phyloP scores from a whole-genome alignment of 2,888 invertebrate genomes.

The Netelia fuscicornis region DNA sequence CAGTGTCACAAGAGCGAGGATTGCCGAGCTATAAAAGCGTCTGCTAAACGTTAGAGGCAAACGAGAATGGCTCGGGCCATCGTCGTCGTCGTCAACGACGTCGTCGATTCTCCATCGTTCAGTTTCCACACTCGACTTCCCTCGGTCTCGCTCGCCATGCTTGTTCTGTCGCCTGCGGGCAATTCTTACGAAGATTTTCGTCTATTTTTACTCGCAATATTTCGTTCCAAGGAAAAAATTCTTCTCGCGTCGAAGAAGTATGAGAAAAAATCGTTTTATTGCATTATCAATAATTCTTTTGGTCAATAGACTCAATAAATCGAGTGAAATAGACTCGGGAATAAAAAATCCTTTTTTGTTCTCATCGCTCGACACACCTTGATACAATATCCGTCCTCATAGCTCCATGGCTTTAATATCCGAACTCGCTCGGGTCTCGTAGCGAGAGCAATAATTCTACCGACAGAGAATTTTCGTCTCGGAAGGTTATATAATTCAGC shows the following conservation, averaged over 20 bases:
- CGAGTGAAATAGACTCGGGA: no score
- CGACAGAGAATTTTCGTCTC: no score
- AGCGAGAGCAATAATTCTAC: no score
- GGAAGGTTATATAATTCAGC: no score
- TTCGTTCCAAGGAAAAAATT: background rate
- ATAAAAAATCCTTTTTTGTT: no score
- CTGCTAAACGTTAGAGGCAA: slow-evolving; percentile 55
- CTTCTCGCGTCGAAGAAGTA: background rate
- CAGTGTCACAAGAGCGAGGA: slow-evolving; percentile 55
- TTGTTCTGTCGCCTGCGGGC: slow-evolving; percentile 6
- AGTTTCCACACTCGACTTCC: slow-evolving; percentile 46
- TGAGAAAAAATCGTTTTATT: background rate
- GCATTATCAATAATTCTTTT: background rate
- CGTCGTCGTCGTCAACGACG: slow-evolving; percentile 18
- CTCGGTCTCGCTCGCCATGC: slow-evolving; percentile 4
- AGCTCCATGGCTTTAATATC: no score
- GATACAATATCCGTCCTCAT: no score
- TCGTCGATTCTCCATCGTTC: slow-evolving; percentile 37
- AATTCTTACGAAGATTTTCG: slow-evolving; percentile 20
- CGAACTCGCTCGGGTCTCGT: no score
- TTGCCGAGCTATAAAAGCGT: slow-evolving; percentile 8
- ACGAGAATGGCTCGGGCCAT: slow-evolving; percentile 40
- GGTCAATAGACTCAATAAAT: no score
- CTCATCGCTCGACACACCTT: no score
- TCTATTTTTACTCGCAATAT: background rate